Percentiles rank a stretch among this genome's conserved stretches.
These are phyloP conservation scores for Brachyptera putata DNA, from an alignment of 2,888 invertebrate genomes.

Conservation along the genomic window DNA sequence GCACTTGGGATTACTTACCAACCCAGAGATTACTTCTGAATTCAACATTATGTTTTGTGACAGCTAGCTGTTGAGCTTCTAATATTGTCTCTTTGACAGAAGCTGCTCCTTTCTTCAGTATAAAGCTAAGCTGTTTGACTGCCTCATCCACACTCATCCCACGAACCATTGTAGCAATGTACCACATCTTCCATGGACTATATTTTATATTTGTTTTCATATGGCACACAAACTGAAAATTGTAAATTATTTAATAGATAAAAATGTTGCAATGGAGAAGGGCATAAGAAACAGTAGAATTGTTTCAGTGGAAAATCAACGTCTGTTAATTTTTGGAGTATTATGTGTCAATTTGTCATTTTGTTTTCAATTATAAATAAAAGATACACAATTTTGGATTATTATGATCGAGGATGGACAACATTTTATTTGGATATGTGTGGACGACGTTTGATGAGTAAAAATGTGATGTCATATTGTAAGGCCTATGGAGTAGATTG, in stretches of 20 bases:
- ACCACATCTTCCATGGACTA: conserved; percentile 91
- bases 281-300: no score
- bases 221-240: conserved; percentile 81
- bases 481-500: no score
- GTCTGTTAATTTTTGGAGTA: no score
- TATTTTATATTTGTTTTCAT: conserved; percentile 80
- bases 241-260: neutral
- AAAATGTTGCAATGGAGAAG: neutral
- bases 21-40: conserved; percentile 94
- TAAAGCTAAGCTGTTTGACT: conserved; percentile 80
- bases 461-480: no score
- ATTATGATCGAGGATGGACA: no score
- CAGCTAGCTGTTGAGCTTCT: conserved; percentile 86
- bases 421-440: no score
- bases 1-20: no score
- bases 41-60: conserved; percentile 87
- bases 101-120: conserved; percentile 71
- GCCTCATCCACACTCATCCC: conserved; percentile 95
- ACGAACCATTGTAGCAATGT: conserved; percentile 78
- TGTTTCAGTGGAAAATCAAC: no score
- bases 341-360: neutral
- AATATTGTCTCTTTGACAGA: conserved; percentile 71
- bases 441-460: no score
- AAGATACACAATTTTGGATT: no score
- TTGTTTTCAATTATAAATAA: no score